A percentile compares a stretch with the other conserved stretches of the same genome.
Conservation (phyloP, 1,140 invertebrate genomes). For the Dendrolimus punctatus region DNA sequence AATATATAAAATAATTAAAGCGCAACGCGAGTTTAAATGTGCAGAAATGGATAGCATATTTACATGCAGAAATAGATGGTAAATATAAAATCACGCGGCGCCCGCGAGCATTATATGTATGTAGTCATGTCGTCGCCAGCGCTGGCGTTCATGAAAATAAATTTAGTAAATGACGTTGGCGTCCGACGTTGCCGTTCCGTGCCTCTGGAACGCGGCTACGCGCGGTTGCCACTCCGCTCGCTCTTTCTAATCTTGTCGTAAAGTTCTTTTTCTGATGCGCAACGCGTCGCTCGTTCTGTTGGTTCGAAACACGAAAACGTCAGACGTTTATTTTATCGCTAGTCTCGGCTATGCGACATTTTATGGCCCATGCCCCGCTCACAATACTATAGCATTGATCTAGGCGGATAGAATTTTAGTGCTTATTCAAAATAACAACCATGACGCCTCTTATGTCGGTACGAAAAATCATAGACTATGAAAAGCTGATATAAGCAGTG, state of each 20-base stretch:
- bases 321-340: slow-evolving; percentile 64
- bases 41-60: not conserved
- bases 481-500: slow-evolving; percentile 23
- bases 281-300: slow-evolving; percentile 61
- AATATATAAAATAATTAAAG: slow-evolving; percentile 25
- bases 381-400: slow-evolving; percentile 17
- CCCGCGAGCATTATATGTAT: slow-evolving; percentile 28
- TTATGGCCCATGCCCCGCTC: slow-evolving; percentile 39
- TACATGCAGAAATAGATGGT: slow-evolving; percentile 48
- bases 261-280: slow-evolving; percentile 72
- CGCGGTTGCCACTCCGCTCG: slow-evolving; percentile 62
- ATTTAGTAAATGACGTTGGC: slow-evolving; percentile 70
- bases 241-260: slow-evolving; percentile 72
- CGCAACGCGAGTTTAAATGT: slow-evolving; percentile 18
- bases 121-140: slow-evolving; percentile 56
- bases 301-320: slow-evolving; percentile 64
- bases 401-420: slow-evolving; percentile 22
- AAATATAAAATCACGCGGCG: slow-evolving; percentile 41
- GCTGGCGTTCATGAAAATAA: slow-evolving; percentile 70
- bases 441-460: slow-evolving; percentile 31
- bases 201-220: slow-evolving; percentile 58
- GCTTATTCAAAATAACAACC: slow-evolving; percentile 45
- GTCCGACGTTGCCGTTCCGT: slow-evolving; percentile 55
- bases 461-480: slow-evolving; percentile 17
- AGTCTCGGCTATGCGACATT: slow-evolving; percentile 51